These are phyloP conservation scores for Hemistola chrysoprasaria DNA, from an alignment of 2,888 invertebrate genomes.

Conservation along the genomic window DNA sequence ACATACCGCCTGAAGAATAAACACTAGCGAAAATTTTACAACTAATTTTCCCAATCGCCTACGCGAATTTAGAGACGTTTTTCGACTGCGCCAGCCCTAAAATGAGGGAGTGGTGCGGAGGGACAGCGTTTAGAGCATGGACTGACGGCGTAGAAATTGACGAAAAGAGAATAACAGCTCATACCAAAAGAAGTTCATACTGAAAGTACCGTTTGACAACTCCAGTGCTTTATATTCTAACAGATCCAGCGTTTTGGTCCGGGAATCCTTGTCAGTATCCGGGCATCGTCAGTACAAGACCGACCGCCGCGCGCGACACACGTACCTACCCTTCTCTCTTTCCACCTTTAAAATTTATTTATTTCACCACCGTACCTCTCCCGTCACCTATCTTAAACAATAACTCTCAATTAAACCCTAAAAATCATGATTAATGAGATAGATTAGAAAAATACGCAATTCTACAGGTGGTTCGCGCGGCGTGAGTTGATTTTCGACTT, in stretches of 20 bases:
- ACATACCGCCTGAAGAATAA: too few species aligned
- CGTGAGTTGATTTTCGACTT: slow-evolving; percentile 30
- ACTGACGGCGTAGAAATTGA: too few species aligned
- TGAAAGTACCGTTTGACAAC: too few species aligned
- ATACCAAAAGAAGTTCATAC: too few species aligned
- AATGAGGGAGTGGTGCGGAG: too few species aligned
- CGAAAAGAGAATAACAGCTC: too few species aligned
- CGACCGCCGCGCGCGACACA: slow-evolving; percentile 14
- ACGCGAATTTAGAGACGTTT: too few species aligned
- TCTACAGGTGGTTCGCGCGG: slow-evolving; percentile 42
- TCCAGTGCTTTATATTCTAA: too few species aligned
- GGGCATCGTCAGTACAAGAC: slow-evolving; percentile 21
- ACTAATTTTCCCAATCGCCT: too few species aligned
- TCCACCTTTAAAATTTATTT: slow-evolving; percentile 7
- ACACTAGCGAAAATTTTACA: too few species aligned
- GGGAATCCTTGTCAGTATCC: slow-evolving; percentile 16
- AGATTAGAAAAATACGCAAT: slow-evolving; percentile 24
- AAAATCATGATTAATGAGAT: slow-evolving; percentile 13
- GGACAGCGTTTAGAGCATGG: too few species aligned
- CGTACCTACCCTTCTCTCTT: slow-evolving; percentile 12
- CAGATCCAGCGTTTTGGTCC: slow-evolving; percentile 6
- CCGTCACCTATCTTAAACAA: not conserved
- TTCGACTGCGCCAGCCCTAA: too few species aligned
- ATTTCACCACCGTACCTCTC: slow-evolving; percentile 7
- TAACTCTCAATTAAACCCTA: not conserved